Conservation (phyloP, 2,888 invertebrate genomes). For the Celastrina argiolus region DNA sequence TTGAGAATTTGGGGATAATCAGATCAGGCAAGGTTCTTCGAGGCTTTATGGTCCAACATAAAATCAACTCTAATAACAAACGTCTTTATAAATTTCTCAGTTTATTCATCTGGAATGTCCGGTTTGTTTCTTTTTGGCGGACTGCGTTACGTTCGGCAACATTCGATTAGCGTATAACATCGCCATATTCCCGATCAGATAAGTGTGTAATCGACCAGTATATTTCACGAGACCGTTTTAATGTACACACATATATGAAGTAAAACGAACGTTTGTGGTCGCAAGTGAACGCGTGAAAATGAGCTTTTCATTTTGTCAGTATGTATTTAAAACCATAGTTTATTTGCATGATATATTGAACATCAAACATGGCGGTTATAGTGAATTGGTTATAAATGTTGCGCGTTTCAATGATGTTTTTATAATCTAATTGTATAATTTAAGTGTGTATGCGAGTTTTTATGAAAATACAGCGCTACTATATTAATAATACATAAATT, state of each 20-base stretch:
- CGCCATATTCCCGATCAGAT: slow-evolving; percentile 11
- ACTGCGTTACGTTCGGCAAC: not conserved
- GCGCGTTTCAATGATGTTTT: not conserved
- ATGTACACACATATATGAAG: not conserved
- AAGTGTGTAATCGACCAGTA: slow-evolving; percentile 7
- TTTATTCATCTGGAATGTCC: slow-evolving; percentile 4
- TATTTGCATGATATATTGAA: not conserved
- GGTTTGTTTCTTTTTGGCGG: slow-evolving; percentile 2
- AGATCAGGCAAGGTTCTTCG: not conserved
- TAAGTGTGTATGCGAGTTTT: not conserved
- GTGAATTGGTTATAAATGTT: not conserved
- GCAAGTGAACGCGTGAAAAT: not conserved
- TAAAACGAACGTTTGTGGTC: not conserved
- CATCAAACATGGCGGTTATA: not conserved
- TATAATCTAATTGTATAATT: not conserved
- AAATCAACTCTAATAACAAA: slow-evolving; percentile 11
- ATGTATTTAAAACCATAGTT: not conserved
- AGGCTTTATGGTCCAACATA: not conserved
- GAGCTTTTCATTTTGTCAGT: slow-evolving; percentile 1
- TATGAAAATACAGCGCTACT: not conserved
- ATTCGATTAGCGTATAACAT: slow-evolving; percentile 17
- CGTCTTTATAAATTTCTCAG: slow-evolving; percentile 14
- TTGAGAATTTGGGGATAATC: slow-evolving; percentile 15
- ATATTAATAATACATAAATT: not conserved
- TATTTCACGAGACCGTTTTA: not conserved